Percentiles rank a stretch among this genome's conserved stretches.
Evolutionary conservation across 2,888 invertebrate genomes (phyloP).

Genomic region (Invenusta paracnida): DNA sequence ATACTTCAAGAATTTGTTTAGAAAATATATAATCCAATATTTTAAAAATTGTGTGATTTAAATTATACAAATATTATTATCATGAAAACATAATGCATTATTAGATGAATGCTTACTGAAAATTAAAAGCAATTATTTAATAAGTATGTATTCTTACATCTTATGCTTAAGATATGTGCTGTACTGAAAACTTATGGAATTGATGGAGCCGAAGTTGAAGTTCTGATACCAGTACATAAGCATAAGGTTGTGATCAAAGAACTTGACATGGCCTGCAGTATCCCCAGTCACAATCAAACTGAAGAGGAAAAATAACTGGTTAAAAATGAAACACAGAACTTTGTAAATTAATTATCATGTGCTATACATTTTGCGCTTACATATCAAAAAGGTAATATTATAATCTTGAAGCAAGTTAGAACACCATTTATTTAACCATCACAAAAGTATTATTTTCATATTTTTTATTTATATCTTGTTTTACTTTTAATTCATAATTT

Average conservation of each 20-base stretch:
- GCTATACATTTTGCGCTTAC: too few species aligned
- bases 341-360: too few species aligned
- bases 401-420: too few species aligned
- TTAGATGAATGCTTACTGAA: neutral
- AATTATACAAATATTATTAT: neutral
- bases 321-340: neutral
- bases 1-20: neutral
- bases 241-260: conserved; percentile 60
- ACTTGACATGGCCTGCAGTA: conserved; percentile 58
- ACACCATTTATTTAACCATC: too few species aligned
- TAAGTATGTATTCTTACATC: neutral
- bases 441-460: too few species aligned
- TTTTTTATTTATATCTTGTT: too few species aligned
- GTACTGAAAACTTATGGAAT: conserved; percentile 52
- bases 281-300: conserved; percentile 60
- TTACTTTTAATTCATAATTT: too few species aligned
- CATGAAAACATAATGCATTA: neutral
- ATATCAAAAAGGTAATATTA: too few species aligned
- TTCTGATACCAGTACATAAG: conserved; percentile 61
- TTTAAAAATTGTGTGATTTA: neutral
- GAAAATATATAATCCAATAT: neutral
- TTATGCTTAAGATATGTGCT: neutral
- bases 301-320: conserved; percentile 41
- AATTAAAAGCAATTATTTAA: neutral
- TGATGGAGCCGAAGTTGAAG: conserved; percentile 58